These are phyloP conservation scores for Montipora efflorescens DNA, from an alignment of 64 coral and sea anemone species.

Conservation along the genomic window DNA sequence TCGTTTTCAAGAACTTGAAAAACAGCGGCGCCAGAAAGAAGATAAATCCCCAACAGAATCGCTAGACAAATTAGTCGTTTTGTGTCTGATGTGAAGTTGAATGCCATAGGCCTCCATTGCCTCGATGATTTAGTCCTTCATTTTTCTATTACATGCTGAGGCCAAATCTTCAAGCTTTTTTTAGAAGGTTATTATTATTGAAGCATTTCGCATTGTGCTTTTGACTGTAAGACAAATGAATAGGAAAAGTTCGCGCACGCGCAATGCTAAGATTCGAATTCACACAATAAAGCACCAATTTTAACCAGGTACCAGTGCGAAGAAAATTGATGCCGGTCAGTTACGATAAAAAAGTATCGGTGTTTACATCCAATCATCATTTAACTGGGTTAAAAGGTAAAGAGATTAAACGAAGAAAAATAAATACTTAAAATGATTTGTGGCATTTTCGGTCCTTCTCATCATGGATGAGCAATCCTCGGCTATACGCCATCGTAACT, in stretches of 20 bases:
- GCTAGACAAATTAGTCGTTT: constrained; percentile 79
- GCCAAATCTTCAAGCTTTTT: not conserved
- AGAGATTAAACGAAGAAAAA: too few species aligned
- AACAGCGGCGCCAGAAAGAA: constrained; percentile 82
- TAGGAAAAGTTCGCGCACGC: not conserved
- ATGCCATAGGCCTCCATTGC: constrained; percentile 91
- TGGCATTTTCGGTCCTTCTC: too few species aligned
- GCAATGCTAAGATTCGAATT: not conserved
- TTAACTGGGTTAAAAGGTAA: too few species aligned
- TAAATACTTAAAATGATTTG: too few species aligned
- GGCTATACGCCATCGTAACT: too few species aligned
- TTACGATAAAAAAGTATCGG: not conserved
- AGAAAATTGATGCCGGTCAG: not conserved
- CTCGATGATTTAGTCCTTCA: not conserved
- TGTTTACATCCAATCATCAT: not conserved
- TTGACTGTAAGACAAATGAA: not conserved
- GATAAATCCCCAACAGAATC: constrained; percentile 80
- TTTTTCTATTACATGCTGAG: not conserved
- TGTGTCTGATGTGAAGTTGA: constrained; percentile 76
- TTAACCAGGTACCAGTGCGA: constrained; percentile 10
- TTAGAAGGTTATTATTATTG: not conserved
- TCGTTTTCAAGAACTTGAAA: constrained; percentile 95
- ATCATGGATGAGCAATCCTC: too few species aligned
- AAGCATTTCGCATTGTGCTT: not conserved
- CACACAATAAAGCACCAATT: constrained; percentile 31